Conservation (phyloP, 2,113 vertebrate species). For the Hyaena hyaena region DNA sequence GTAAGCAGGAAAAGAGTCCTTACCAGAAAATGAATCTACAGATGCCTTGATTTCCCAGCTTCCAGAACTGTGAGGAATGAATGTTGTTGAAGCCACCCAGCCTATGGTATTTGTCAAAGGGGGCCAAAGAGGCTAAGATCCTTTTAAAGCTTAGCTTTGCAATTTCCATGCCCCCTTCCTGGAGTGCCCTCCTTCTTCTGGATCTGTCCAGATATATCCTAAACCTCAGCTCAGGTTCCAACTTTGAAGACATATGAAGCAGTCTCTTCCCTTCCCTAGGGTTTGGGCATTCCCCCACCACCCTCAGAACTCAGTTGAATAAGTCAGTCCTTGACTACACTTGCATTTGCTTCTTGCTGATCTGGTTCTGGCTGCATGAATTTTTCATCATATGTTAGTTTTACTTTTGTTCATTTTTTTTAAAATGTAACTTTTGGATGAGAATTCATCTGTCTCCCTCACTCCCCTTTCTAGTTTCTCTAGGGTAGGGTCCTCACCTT, state of each 20-base stretch:
- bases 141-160: not conserved
- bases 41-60: not conserved
- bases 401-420: not conserved
- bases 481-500: not conserved
- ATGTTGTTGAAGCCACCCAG: not conserved
- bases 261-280: not conserved
- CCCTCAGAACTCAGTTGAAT: not conserved
- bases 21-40: not conserved
- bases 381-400: not conserved
- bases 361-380: not conserved
- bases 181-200: not conserved
- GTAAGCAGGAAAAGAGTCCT: not conserved
- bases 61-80: not conserved
- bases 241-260: not conserved
- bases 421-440: not conserved
- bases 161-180: not conserved
- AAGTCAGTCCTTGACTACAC: not conserved
- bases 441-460: not conserved
- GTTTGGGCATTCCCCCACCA: rapidly evolving
- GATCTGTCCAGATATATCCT: not conserved
- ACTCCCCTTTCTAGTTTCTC: not conserved
- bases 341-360: not conserved
- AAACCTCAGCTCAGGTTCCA: not conserved
- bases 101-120: not conserved
- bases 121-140: not conserved